Percentiles rank a stretch among this genome's conserved stretches.
phyloP scores from a whole-genome alignment of 2,888 invertebrate genomes.

The Augiades crinisus region DNA sequence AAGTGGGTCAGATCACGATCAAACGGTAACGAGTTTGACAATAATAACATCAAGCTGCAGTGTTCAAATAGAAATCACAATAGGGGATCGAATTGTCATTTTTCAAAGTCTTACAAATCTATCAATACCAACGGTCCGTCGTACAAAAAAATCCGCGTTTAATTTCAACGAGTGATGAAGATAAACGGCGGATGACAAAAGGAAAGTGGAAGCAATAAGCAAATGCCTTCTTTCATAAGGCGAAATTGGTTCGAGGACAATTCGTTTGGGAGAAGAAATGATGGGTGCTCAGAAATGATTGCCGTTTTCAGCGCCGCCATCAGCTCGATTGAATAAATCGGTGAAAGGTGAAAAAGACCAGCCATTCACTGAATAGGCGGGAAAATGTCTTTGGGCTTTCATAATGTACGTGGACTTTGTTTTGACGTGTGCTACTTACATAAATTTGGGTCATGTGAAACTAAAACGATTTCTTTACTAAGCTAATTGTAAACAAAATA shows the following conservation, averaged over 20 bases:
- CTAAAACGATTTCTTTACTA: too few relatives aligned
- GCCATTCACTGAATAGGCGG: conserved; percentile 1
- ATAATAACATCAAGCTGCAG: too few relatives aligned
- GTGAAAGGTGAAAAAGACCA: conserved; percentile 34
- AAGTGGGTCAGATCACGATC: too few relatives aligned
- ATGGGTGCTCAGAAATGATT: conserved; percentile 56
- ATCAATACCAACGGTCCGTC: not conserved
- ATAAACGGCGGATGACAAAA: conserved; percentile 60
- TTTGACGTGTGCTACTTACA: too few relatives aligned
- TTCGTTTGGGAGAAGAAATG: conserved; percentile 53
- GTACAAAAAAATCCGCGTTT: conserved; percentile 6
- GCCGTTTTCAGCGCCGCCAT: conserved; percentile 41
- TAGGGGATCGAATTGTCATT: too few relatives aligned
- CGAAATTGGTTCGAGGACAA: conserved; percentile 70
- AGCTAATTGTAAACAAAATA: too few relatives aligned
- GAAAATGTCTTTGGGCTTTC: conserved; percentile 9
- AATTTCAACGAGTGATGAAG: conserved; percentile 35
- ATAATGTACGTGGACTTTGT: conserved; percentile 12
- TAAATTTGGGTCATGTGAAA: too few relatives aligned
- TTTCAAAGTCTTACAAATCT: too few relatives aligned
- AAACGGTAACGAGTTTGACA: too few relatives aligned
- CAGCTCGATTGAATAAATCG: conserved; percentile 42
- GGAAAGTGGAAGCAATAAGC: conserved; percentile 70
- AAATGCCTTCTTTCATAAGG: conserved; percentile 73
- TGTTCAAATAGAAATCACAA: too few relatives aligned